A percentile compares a stretch with the other conserved stretches of the same genome.
Evolutionary conservation across 2,888 invertebrate genomes (phyloP).

Genomic region (Acleris sparsana): DNA sequence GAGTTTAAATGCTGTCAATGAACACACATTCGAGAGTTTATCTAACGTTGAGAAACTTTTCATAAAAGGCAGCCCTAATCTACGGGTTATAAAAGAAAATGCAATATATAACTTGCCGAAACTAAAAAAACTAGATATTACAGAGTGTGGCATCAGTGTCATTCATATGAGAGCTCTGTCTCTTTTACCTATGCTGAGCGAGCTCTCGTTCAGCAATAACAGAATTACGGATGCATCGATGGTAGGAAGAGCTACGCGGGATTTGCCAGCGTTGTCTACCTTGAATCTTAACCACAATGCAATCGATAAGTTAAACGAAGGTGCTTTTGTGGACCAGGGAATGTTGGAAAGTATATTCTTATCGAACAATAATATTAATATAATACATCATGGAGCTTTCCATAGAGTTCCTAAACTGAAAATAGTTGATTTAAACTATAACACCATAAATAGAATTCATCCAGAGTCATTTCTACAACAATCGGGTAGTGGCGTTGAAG

Average conservation of each 20-base stretch:
- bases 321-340: constrained; percentile 90
- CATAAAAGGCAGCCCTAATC: constrained; percentile 86
- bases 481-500: constrained; percentile 89
- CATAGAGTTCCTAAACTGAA: constrained; percentile 89
- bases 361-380: constrained; percentile 88
- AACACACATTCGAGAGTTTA: constrained; percentile 88
- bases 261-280: constrained; percentile 88
- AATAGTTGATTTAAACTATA: constrained; percentile 89
- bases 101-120: constrained; percentile 87
- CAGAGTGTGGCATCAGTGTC: constrained; percentile 89
- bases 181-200: constrained; percentile 87
- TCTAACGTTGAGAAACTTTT: constrained; percentile 89
- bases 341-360: constrained; percentile 86
- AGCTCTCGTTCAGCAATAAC: constrained; percentile 88
- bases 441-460: constrained; percentile 89
- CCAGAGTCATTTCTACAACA: constrained; percentile 91
- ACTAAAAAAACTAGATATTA: constrained; percentile 88
- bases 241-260: constrained; percentile 90
- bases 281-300: constrained; percentile 88
- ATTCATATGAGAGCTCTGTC: constrained; percentile 91
- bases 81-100: constrained; percentile 88
- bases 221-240: constrained; percentile 90
- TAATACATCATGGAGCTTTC: constrained; percentile 91
- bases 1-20: constrained; percentile 85
- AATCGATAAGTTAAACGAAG: constrained; percentile 88